Conservation (phyloP, 2,888 invertebrate genomes). For the Lysandra coridon region DNA sequence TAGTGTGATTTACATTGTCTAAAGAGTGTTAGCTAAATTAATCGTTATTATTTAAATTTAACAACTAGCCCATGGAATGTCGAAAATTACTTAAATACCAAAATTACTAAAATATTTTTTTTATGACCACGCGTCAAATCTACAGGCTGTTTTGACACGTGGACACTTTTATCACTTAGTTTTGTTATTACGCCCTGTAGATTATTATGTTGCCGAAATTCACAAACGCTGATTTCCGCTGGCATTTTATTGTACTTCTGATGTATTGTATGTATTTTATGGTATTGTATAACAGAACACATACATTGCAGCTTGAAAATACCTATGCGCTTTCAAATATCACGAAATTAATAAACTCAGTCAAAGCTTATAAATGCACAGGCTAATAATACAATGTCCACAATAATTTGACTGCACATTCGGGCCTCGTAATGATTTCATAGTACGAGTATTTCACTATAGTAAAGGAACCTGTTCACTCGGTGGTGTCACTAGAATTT, state of each 20-base stretch:
- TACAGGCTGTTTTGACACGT: too few species aligned
- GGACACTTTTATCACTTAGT: too few species aligned
- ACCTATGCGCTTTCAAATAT: background rate
- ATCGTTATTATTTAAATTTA: too few species aligned
- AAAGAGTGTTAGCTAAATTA: too few species aligned
- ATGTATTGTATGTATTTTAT: too few species aligned
- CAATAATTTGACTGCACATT: background rate
- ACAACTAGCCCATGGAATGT: too few species aligned
- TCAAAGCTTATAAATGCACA: constrained; percentile 37
- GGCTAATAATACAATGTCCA: constrained; percentile 14
- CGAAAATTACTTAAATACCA: too few species aligned
- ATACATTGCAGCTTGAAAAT: background rate
- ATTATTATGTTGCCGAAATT: background rate
- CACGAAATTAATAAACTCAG: constrained; percentile 36
- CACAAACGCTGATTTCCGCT: background rate
- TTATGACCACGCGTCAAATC: too few species aligned
- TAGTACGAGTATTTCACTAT: background rate
- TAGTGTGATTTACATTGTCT: background rate
- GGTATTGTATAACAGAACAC: background rate
- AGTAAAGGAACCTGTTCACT: background rate
- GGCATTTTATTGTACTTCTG: background rate
- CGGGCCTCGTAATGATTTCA: background rate
- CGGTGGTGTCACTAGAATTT: background rate
- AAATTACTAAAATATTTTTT: too few species aligned
- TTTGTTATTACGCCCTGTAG: too few species aligned